phyloP scores from a whole-genome alignment of 2,113 vertebrate genomes.

The Suricata suricatta region DNA sequence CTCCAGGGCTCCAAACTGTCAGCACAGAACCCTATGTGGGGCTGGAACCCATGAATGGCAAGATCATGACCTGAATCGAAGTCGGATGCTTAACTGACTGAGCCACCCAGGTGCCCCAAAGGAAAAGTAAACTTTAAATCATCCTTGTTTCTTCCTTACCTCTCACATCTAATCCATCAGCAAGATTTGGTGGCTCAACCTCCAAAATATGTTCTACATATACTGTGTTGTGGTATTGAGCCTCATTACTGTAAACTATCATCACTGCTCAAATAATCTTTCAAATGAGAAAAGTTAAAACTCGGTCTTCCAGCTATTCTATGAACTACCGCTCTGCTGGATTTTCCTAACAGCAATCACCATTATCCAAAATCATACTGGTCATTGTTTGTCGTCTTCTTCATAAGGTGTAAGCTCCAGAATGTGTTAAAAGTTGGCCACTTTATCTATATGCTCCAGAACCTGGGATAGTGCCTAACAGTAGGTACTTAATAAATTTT shows the following conservation, averaged over 20 bases:
- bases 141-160: not conserved
- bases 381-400: not conserved
- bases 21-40: no score
- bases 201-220: not conserved
- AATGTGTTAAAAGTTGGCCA: not conserved
- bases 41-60: no score
- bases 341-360: not conserved
- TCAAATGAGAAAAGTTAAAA: slow-evolving; percentile 23
- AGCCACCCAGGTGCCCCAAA: no score
- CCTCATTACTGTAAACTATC: not conserved
- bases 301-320: not conserved
- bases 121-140: not conserved
- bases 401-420: not conserved
- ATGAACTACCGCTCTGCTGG: not conserved
- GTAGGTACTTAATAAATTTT: not conserved
- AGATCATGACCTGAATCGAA: no score
- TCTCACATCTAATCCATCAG: not conserved
- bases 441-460: not conserved
- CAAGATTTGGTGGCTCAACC: not conserved
- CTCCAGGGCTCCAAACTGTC: no score
- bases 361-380: not conserved
- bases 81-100: no score
- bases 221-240: not conserved
- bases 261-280: not conserved
- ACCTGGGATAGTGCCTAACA: not conserved